Conservation (phyloP, 2,797 vertebrate genomes). For the Buceros bicornis region DNA sequence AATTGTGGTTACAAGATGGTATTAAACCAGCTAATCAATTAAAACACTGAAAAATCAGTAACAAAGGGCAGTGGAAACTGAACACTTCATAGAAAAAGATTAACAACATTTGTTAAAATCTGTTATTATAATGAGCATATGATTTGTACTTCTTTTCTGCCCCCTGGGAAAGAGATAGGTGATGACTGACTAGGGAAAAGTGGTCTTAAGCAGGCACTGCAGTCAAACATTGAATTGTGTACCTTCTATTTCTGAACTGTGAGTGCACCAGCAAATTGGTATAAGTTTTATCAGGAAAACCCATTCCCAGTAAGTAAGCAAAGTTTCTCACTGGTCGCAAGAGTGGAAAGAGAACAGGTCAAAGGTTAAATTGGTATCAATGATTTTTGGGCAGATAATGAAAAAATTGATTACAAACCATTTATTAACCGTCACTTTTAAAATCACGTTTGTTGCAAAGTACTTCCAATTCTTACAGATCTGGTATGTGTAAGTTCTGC, state of each 20-base stretch:
- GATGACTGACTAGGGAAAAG: background rate
- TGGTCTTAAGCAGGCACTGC: background rate
- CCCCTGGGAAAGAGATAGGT: background rate
- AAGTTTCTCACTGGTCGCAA: background rate
- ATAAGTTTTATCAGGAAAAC: background rate
- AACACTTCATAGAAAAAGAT: background rate
- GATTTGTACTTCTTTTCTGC: background rate
- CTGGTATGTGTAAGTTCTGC: accelerated
- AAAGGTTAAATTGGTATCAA: background rate
- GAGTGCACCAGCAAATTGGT: background rate
- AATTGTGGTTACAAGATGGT: background rate
- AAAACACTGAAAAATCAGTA: background rate
- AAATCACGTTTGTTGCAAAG: background rate
- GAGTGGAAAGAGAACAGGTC: background rate
- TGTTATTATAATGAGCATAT: background rate
- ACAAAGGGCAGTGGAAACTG: background rate
- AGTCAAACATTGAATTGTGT: background rate
- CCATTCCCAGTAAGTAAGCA: background rate
- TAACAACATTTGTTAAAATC: background rate
- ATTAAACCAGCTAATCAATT: background rate
- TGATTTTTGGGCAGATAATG: background rate
- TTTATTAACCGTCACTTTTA: background rate
- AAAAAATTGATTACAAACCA: background rate
- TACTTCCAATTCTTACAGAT: background rate
- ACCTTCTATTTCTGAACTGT: background rate